A percentile compares a stretch with the other conserved stretches of the same genome.
Conservation (phyloP, 2,113 vertebrate genomes). For the Apus apus region DNA sequence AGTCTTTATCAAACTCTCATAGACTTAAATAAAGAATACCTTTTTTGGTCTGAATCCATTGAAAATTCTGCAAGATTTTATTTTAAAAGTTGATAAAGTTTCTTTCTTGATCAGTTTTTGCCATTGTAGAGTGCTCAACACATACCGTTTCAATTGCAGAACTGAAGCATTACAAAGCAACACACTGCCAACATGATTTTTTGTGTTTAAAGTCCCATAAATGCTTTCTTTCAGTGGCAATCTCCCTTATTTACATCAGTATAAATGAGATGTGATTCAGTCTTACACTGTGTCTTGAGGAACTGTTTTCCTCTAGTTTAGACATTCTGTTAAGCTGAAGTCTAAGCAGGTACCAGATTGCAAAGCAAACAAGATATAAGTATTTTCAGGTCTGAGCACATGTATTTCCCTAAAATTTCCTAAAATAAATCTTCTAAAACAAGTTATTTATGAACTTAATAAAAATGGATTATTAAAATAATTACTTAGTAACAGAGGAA, state of each 20-base stretch:
- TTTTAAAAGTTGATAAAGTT: not conserved
- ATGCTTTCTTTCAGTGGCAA: not conserved
- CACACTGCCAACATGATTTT: not conserved
- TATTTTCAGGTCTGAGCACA: not conserved
- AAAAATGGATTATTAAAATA: slow-evolving; percentile 64
- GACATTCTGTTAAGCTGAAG: slow-evolving; percentile 1
- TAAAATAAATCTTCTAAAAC: slow-evolving; percentile 34
- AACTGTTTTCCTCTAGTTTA: slow-evolving; percentile 17
- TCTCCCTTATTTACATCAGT: not conserved
- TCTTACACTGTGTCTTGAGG: not conserved
- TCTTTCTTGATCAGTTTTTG: not conserved
- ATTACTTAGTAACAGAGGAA: slow-evolving; percentile 55
- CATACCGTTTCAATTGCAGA: not conserved
- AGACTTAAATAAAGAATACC: not conserved
- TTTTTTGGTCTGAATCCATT: not conserved
- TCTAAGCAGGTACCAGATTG: not conserved
- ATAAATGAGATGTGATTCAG: slow-evolving; percentile 4
- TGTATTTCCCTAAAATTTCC: not conserved
- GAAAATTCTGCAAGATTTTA: not conserved
- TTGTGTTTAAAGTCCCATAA: not conserved
- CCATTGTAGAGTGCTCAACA: not conserved
- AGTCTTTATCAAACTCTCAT: slow-evolving; percentile 10
- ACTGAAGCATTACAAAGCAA: not conserved
- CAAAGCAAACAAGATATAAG: not conserved
- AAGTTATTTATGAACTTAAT: slow-evolving; percentile 48